These are phyloP conservation scores for Archaeoteleia sp. DNA, from an alignment of 2,888 invertebrate species.

Conservation along the genomic window DNA sequence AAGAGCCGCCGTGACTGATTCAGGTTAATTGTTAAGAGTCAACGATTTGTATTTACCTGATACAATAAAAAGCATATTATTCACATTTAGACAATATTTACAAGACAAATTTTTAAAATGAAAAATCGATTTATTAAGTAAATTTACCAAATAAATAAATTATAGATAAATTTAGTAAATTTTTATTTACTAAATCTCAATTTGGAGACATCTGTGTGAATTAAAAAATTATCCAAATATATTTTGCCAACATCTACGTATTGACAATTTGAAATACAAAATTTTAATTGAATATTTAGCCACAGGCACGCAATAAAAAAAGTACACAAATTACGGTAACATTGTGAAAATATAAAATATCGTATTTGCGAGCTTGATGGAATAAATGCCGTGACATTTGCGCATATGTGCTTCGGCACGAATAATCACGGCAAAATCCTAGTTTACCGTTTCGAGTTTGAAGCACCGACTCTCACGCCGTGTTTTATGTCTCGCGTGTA, in stretches of 20 bases:
- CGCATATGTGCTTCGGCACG: slow-evolving; percentile 25
- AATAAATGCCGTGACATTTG: slow-evolving; percentile 39
- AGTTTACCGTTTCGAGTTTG: slow-evolving; percentile 35
- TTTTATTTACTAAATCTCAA: too few relatives aligned
- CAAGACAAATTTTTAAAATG: slow-evolving; percentile 12
- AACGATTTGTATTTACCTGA: slow-evolving; percentile 17
- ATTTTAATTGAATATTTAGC: background rate
- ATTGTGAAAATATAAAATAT: slow-evolving; percentile 17
- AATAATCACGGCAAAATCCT: slow-evolving; percentile 43
- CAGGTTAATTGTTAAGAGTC: too few relatives aligned
- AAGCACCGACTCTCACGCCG: slow-evolving; percentile 15
- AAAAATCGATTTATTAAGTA: slow-evolving; percentile 2
- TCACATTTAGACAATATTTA: background rate
- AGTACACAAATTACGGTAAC: background rate
- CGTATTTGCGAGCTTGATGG: slow-evolving; percentile 20
- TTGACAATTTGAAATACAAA: background rate
- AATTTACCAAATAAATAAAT: too few relatives aligned
- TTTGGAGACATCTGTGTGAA: too few relatives aligned
- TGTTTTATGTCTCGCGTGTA: slow-evolving; percentile 42
- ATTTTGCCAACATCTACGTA: slow-evolving; percentile 9
- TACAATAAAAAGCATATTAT: slow-evolving; percentile 1
- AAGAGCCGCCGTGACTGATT: too few relatives aligned
- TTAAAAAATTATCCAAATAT: too few relatives aligned
- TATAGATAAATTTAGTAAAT: too few relatives aligned
- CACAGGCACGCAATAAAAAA: too few relatives aligned